Conservation (phyloP, 2,797 vertebrate genomes). For the Sebastes variabilis region DNA sequence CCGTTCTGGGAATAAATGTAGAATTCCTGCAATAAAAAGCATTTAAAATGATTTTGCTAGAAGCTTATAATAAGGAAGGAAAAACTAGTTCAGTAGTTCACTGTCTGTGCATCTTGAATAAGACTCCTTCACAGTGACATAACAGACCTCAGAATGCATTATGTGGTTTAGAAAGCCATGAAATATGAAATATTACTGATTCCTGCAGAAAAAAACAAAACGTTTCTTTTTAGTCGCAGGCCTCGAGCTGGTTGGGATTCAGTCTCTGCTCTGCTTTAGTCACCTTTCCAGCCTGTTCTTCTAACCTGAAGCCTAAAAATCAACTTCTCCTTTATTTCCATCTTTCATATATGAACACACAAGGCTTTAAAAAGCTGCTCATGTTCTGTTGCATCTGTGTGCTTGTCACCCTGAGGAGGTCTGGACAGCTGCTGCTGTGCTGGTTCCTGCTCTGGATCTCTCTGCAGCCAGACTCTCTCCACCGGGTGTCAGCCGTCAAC, state of each 20-base stretch:
- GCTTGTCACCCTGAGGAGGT: conserved; percentile 9
- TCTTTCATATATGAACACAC: neutral
- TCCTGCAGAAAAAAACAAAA: neutral
- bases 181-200: neutral
- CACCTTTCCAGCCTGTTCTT: neutral
- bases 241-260: neutral
- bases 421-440: conserved; percentile 9
- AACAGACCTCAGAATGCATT: neutral
- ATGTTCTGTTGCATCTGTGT: neutral
- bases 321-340: neutral
- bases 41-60: neutral
- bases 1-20: neutral
- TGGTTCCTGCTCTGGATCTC: conserved; percentile 53
- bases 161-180: neutral
- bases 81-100: too few species aligned
- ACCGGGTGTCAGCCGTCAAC: conserved; percentile 67
- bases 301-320: neutral
- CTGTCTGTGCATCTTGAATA: neutral
- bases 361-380: neutral
- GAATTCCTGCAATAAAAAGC: neutral
- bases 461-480: conserved; percentile 36
- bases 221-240: neutral
- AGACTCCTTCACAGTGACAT: neutral
- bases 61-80: neutral
- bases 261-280: neutral